Conservation (phyloP, 2,113 vertebrate species). For the Neoarius graeffei region DNA sequence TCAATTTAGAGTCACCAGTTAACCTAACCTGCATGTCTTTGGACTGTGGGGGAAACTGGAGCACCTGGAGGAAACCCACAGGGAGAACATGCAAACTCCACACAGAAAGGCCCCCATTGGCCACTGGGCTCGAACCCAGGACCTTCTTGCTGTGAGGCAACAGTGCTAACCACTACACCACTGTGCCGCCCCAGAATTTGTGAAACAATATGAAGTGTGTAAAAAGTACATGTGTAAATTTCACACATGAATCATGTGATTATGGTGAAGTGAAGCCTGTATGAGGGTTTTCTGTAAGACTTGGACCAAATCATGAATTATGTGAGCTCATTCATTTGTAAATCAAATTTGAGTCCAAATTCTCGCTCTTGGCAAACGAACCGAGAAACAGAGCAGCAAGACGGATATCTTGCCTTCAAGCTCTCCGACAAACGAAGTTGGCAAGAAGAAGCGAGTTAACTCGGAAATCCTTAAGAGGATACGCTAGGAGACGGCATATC, state of each 20-base stretch:
- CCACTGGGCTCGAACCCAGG: too few relatives aligned
- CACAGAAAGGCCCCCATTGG: too few relatives aligned
- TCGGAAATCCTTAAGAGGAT: too few relatives aligned
- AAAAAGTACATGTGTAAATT: not conserved
- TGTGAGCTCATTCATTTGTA: not conserved
- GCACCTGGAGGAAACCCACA: too few relatives aligned
- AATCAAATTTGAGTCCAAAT: not conserved
- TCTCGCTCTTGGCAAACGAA: not conserved
- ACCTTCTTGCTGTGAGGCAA: too few relatives aligned
- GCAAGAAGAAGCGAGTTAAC: not conserved
- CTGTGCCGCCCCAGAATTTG: not conserved
- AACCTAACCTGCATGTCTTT: too few relatives aligned
- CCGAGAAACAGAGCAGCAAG: not conserved
- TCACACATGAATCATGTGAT: not conserved
- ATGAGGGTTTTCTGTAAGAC: not conserved
- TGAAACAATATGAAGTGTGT: not conserved
- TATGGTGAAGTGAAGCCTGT: too few relatives aligned
- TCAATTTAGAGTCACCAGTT: too few relatives aligned
- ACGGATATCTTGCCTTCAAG: not conserved
- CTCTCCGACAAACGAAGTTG: not conserved
- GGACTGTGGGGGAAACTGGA: too few relatives aligned
- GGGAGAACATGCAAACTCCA: too few relatives aligned
- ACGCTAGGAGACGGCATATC: not conserved
- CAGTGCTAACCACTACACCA: too few relatives aligned
- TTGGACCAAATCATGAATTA: not conserved